Evolutionary conservation across 1,140 invertebrate species (phyloP).

Genomic region (Drosophila gunungcola): DNA sequence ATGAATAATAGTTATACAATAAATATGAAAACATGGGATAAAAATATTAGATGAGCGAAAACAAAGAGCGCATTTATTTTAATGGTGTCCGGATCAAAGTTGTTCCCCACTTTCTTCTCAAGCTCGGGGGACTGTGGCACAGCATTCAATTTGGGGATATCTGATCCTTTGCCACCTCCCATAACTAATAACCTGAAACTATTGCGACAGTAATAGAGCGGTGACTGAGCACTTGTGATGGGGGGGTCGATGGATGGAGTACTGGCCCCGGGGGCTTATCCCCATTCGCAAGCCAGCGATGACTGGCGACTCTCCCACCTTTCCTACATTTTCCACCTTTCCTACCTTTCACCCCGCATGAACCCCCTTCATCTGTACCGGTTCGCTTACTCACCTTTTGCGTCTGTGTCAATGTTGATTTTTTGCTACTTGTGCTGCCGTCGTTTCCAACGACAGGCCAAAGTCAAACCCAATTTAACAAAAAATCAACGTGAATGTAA

Average conservation of each 20-base stretch:
- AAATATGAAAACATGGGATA: no score
- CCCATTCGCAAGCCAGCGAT: neutral
- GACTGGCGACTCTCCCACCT: neutral
- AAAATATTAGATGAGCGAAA: no score
- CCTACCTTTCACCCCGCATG: no score
- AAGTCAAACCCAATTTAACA: slow-evolving; percentile 80
- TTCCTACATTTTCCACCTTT: no score
- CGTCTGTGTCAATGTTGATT: slow-evolving; percentile 72
- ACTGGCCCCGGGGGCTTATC: neutral
- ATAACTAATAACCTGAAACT: slow-evolving; percentile 5
- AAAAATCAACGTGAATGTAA: slow-evolving; percentile 80
- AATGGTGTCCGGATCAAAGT: no score
- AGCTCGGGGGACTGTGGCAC: neutral
- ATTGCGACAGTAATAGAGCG: slow-evolving; percentile 10
- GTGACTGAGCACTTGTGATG: slow-evolving; percentile 5
- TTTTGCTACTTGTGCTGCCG: slow-evolving; percentile 51
- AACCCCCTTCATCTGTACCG: neutral
- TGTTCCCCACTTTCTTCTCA: no score
- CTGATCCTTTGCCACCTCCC: slow-evolving; percentile 5
- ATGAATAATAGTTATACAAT: no score
- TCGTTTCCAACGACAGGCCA: slow-evolving; percentile 49
- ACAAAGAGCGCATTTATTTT: no score
- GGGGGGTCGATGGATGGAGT: neutral
- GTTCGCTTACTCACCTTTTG: slow-evolving; percentile 47
- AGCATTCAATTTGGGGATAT: neutral